phyloP scores from a whole-genome alignment of 2,113 vertebrate genomes.

The Charadrius vociferus region DNA sequence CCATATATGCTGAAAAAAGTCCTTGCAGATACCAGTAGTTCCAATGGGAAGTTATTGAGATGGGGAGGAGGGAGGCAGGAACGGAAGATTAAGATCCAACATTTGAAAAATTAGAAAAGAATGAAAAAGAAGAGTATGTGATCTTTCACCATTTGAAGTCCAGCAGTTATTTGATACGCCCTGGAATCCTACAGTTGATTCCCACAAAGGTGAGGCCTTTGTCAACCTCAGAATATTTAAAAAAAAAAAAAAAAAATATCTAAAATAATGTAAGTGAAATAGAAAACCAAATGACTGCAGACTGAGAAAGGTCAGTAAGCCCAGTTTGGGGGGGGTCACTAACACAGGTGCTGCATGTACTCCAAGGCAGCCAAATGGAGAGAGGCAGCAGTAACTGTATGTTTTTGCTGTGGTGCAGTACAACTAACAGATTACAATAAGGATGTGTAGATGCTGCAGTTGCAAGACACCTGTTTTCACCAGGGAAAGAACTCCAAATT shows the following conservation, averaged over 20 bases:
- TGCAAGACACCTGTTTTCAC: not conserved
- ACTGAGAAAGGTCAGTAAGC: not conserved
- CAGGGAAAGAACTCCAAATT: not conserved
- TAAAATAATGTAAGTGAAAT: not conserved
- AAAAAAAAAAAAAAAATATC: not conserved
- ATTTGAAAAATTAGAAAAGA: not conserved
- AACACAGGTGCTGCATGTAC: not conserved
- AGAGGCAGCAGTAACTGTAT: not conserved
- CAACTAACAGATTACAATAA: not conserved
- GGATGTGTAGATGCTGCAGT: not conserved
- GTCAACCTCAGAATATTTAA: not conserved
- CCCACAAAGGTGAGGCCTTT: not conserved
- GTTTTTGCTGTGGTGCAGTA: not conserved
- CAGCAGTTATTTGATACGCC: not conserved
- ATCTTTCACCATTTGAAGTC: not conserved
- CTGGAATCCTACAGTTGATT: not conserved
- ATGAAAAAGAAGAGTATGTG: not conserved
- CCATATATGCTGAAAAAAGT: not conserved
- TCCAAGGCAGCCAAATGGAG: not conserved
- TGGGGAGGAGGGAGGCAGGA: not conserved
- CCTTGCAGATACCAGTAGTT: not conserved
- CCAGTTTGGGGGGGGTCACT: not conserved
- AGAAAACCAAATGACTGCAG: not conserved
- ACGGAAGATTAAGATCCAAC: not conserved
- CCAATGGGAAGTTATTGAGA: not conserved